phyloP scores from a whole-genome alignment of 1,140 invertebrate species.

The Araneus ventricosus region DNA sequence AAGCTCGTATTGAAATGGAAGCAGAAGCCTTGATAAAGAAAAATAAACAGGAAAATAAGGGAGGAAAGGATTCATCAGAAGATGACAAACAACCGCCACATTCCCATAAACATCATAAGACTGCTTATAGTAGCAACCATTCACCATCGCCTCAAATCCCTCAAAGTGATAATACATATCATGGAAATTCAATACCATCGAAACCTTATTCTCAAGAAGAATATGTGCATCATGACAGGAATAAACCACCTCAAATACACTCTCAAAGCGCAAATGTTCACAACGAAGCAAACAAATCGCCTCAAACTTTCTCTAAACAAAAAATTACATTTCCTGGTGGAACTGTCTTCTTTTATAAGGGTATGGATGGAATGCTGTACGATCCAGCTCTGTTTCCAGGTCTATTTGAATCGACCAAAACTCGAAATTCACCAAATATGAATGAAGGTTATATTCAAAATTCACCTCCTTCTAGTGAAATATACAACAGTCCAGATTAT shows the following conservation, averaged over 20 bases:
- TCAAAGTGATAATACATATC: not conserved
- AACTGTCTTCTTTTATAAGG: not conserved
- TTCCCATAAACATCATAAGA: not conserved
- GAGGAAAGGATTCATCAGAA: not conserved
- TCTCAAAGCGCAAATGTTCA: not conserved
- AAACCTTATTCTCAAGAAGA: not conserved
- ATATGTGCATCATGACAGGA: not conserved
- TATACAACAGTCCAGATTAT: not conserved
- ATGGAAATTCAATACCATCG: not conserved
- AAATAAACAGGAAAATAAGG: conserved; percentile 24
- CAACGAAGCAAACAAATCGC: not conserved
- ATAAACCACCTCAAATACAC: not conserved
- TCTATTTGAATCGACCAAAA: not conserved
- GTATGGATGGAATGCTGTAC: not conserved
- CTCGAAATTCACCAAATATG: not conserved
- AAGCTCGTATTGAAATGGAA: conserved; percentile 34
- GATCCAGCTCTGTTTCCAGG: not conserved
- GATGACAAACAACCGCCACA: not conserved
- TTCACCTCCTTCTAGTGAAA: not conserved
- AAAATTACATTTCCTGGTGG: not conserved
- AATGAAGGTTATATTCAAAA: too few relatives aligned
- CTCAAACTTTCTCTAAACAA: not conserved
- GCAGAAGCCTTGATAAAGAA: conserved; percentile 55
- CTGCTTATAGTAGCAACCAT: not conserved
- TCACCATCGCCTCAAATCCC: too few relatives aligned